Evolutionary conservation across 2,888 invertebrate species (phyloP).

Genomic region (Agriopis leucophaearia): DNA sequence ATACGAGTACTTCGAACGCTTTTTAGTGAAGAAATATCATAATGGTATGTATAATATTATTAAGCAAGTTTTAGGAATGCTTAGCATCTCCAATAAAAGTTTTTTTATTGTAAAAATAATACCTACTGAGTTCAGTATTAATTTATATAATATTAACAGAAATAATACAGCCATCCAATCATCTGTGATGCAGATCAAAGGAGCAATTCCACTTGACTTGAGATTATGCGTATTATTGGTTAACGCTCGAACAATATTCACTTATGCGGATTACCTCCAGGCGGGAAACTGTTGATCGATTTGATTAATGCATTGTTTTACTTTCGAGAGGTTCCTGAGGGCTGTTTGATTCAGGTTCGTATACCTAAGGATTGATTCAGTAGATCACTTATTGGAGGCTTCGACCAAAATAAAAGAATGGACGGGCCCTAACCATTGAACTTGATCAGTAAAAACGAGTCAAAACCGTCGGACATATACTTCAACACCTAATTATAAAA

Average conservation of each 20-base stretch:
- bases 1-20: too few relatives aligned
- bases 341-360: neutral
- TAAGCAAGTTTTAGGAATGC: too few relatives aligned
- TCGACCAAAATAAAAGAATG: too few relatives aligned
- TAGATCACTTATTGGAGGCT: neutral
- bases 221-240: constrained; percentile 49
- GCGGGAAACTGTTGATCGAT: constrained; percentile 18
- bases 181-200: constrained; percentile 61
- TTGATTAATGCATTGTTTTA: constrained; percentile 22
- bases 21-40: too few relatives aligned
- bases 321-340: neutral
- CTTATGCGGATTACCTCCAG: constrained; percentile 33
- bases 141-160: constrained; percentile 1
- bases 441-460: too few relatives aligned
- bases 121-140: neutral
- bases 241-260: constrained; percentile 40
- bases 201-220: constrained; percentile 59
- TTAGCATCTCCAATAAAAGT: too few relatives aligned
- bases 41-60: too few relatives aligned
- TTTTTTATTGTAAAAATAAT: neutral
- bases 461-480: too few relatives aligned
- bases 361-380: constrained; percentile 4
- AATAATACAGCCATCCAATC: constrained; percentile 55
- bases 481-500: too few relatives aligned
- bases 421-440: too few relatives aligned